phyloP scores from a whole-genome alignment of 2,113 vertebrate genomes.

The Caranx ignobilis region DNA sequence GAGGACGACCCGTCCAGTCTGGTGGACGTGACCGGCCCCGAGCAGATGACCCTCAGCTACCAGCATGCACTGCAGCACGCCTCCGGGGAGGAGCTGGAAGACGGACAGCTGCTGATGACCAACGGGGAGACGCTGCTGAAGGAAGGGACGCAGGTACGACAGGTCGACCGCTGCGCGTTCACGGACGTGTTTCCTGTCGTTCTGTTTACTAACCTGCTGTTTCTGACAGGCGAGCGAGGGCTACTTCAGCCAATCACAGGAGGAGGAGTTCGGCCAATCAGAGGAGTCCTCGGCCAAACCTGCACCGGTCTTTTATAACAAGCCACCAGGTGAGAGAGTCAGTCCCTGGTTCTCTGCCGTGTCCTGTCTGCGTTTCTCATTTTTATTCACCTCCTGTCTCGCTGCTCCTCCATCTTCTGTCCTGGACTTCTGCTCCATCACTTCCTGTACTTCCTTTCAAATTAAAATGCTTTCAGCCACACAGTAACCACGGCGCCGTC shows the following conservation, averaged over 20 bases:
- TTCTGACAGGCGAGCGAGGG: slow-evolving; percentile 91
- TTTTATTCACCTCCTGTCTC: too few relatives aligned
- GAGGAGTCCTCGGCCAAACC: slow-evolving; percentile 93
- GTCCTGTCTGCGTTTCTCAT: too few relatives aligned
- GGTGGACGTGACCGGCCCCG: slow-evolving; percentile 82
- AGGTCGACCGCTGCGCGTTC: background rate
- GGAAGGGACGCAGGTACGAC: slow-evolving; percentile 90
- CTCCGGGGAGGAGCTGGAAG: slow-evolving; percentile 76
- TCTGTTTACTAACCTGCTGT: background rate
- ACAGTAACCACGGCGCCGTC: background rate
- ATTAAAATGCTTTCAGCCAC: background rate
- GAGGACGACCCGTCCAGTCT: slow-evolving; percentile 85
- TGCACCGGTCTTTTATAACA: slow-evolving; percentile 93
- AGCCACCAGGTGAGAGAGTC: slow-evolving; percentile 90
- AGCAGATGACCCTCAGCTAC: slow-evolving; percentile 88
- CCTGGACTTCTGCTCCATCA: too few relatives aligned
- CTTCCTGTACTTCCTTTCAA: background rate
- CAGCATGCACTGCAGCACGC: slow-evolving; percentile 89
- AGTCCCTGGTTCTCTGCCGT: too few relatives aligned
- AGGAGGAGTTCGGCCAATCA: slow-evolving; percentile 92
- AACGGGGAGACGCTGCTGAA: slow-evolving; percentile 94
- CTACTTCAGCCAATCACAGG: slow-evolving; percentile 97
- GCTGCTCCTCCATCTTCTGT: too few relatives aligned
- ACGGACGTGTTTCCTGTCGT: accelerated
- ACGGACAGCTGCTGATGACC: slow-evolving; percentile 91